Evolutionary conservation across 2,888 invertebrate genomes (phyloP), one percentile per base, ranked within the genome.

Genomic region (Xestia xanthographa): DNA sequence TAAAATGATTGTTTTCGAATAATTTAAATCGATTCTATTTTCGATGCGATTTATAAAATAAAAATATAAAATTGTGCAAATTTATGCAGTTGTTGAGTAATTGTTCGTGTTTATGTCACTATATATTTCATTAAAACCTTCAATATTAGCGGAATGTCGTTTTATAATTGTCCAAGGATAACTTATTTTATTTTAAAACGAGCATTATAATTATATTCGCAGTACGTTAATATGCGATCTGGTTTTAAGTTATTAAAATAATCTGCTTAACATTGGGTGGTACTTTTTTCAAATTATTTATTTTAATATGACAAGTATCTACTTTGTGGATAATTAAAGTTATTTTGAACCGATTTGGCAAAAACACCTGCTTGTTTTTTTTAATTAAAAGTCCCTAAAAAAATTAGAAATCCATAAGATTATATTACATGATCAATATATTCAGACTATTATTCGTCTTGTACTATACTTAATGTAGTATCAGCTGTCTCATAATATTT

Each of bases 141-240:
- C 65, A 41, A 79, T 58, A 82, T 71, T 82, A 56, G 65, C 29
- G 86, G 88, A 89, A 89, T 90, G 89, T 81, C n/a, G 88, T 81
- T 53, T 53, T 83, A 82, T 82, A 81, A 85, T 80, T 79, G 70
- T 60, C 38, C 88, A 89, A 87, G 87, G 86, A 77, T 80, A 72
- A 72, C 69, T 75, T 67, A 78, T 79, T 87, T 87, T 77, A 79
- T 84, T 75, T 80, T 71, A 66, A 75, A 69, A 63, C 45, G 0
- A 48, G 26, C 29, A 34, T 75, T 80, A 34, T 34, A 34, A 34
- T 75, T 81, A 38, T 50, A 22, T 29, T 63, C 22, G 1, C 12
- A 26, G 0, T 58, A 14, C 22, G n/a, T 48, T 41, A 72, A 26
- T 70, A 53, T 60, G 50, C 14, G 34, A 66, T 66, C 29, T 41